phyloP scores from a whole-genome alignment of 2,888 invertebrate species.

The Agonum fuliginosum region DNA sequence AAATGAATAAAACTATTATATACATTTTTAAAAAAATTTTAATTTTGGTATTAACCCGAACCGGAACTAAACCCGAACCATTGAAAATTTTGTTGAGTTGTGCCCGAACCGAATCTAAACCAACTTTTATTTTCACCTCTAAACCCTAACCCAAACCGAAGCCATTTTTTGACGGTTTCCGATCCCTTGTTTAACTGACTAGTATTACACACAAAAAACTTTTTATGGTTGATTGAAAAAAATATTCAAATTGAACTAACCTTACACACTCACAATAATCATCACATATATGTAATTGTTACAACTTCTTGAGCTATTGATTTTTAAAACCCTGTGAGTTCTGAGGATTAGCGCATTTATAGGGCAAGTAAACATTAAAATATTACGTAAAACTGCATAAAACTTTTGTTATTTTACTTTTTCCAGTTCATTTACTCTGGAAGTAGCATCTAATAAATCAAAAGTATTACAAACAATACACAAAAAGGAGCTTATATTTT shows the following conservation, averaged over 20 bases:
- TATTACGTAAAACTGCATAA: neutral
- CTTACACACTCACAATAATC: neutral
- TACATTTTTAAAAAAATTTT: no score
- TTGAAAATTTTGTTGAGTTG: no score
- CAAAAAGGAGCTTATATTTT: neutral
- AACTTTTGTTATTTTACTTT: neutral
- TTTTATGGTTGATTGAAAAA: no score
- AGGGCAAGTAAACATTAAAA: neutral
- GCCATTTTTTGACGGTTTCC: no score
- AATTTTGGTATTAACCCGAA: no score
- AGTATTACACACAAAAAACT: no score
- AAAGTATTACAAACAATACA: neutral
- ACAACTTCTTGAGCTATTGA: neutral
- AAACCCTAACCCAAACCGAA: no score
- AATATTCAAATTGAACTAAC: neutral
- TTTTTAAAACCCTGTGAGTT: neutral
- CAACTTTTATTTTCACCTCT: no score
- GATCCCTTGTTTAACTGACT: no score
- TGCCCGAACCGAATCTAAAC: no score
- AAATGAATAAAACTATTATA: no score
- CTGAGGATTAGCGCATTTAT: constrained; percentile 19
- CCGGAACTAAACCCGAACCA: no score
- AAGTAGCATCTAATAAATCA: neutral
- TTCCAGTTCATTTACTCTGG: neutral
- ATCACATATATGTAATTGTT: neutral